phyloP scores from a whole-genome alignment of 2,113 vertebrate species.

The Lophura nycthemera region DNA sequence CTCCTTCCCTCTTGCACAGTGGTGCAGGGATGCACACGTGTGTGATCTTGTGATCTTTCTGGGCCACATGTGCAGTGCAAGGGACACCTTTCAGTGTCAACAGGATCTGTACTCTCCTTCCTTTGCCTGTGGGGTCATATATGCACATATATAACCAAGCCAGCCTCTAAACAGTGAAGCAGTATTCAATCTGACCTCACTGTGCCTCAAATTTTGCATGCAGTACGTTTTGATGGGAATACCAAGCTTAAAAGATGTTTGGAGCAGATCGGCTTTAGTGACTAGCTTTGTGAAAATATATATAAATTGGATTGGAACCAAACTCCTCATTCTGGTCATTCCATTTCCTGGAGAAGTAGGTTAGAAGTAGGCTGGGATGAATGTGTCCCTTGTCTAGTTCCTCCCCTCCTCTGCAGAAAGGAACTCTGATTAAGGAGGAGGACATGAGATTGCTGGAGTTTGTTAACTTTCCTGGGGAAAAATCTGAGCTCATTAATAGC shows the following conservation, averaged over 20 bases:
- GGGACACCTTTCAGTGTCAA: not conserved
- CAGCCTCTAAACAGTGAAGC: not conserved
- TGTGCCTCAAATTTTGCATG: not conserved
- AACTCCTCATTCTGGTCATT: slow-evolving; percentile 43
- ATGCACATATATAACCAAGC: not conserved
- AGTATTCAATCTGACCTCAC: not conserved
- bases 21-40: rapidly evolving
- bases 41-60: not conserved
- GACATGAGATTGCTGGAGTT: not conserved
- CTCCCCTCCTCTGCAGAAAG: slow-evolving; percentile 1
- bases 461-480: not conserved
- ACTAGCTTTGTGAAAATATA: not conserved
- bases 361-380: slow-evolving; percentile 38
- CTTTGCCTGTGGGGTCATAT: not conserved
- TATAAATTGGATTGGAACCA: not conserved
- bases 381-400: not conserved
- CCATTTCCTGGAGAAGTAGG: slow-evolving; percentile 37
- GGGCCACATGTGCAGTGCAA: not conserved
- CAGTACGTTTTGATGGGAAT: not conserved
- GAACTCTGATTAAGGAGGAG: not conserved
- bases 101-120: not conserved
- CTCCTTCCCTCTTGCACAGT: not conserved
- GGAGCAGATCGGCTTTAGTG: not conserved
- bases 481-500: not conserved
- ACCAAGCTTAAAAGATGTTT: not conserved